Conservation (phyloP, 2,888 invertebrate genomes). For the Morpho deidamia region DNA sequence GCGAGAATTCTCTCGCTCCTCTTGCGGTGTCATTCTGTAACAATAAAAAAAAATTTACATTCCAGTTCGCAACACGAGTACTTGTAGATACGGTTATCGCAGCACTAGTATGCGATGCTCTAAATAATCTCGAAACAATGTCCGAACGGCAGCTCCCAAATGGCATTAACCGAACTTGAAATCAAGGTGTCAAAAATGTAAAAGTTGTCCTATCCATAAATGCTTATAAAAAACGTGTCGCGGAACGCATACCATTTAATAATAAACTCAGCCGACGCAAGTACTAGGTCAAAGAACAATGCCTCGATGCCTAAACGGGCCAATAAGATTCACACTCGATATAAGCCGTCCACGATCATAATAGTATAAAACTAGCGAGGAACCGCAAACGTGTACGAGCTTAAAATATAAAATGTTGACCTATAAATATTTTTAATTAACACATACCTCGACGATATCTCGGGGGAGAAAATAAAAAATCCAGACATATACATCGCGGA, state of each 20-base stretch:
- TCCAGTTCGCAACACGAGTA: neutral
- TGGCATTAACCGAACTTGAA: constrained; percentile 22
- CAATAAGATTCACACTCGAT: constrained; percentile 61
- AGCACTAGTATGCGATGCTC: neutral
- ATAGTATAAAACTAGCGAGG: constrained; percentile 36
- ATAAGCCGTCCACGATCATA: constrained; percentile 40
- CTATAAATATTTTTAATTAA: constrained; percentile 35
- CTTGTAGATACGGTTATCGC: neutral
- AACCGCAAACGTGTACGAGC: constrained; percentile 38
- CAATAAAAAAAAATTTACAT: constrained; percentile 35
- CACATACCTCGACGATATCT: constrained; percentile 69
- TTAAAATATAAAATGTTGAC: constrained; percentile 33
- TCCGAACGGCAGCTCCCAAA: constrained; percentile 4
- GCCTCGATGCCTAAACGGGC: constrained; percentile 56
- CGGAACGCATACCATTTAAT: constrained; percentile 28
- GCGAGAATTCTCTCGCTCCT: constrained; percentile 70
- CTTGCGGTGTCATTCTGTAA: constrained; percentile 77
- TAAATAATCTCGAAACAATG: neutral
- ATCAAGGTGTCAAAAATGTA: constrained; percentile 19
- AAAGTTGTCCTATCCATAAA: constrained; percentile 24
- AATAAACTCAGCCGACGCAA: constrained; percentile 33
- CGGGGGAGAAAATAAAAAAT: constrained; percentile 67
- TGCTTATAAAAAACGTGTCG: constrained; percentile 23
- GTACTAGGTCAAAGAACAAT: constrained; percentile 69
- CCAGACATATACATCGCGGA: constrained; percentile 68